Base-by-base conservation (phyloP, 1,140 invertebrate genomes). In the Brachionus koreanus region DNA sequence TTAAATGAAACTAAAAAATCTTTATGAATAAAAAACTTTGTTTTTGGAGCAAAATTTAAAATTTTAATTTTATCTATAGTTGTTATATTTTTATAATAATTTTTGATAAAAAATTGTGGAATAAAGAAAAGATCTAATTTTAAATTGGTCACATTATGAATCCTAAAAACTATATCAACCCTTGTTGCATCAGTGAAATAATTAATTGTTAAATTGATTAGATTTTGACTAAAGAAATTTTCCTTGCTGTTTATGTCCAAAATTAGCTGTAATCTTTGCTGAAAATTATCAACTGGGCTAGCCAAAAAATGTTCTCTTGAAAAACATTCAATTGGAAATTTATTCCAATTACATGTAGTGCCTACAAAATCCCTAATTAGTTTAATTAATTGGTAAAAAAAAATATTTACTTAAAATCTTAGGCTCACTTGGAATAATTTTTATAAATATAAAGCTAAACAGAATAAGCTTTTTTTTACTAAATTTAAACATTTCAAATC, bases 61-160 rank as follows among this genome's bases (percentile, higher is more conserved):
- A 57, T 57, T 57, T 57, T 57, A 57, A 57, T 57, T 57, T 57
- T 57, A 57, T 57, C 49, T 57, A 57, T 57, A 57, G 49, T 57
- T 57, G 49, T 57, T 9, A 57, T 57, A 57, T 57, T 57, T 57
- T 57, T 57, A 57, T 57, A 19, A 57, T 57, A 57, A 57, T 57
- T 57, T 57, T 57, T 57, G 49, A 57, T 9, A 57, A 57, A 57
- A 19, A 57, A 19, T 57, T 57, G 49, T 16, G 49, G 49, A 57
- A 57, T 9, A 23, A 57, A 25, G 49, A 57, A 16, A 5, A 57
- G 49, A 57, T 57, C 49, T 57, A 57, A 16, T 19, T 19, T 57
- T 16, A 23, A 57, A 57, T 57, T 57, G n/a, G 49, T 57, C 49
- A 57, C 49, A 57, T 57, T 57, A 57, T 57, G 49, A 57, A 57